Evolutionary conservation across 2,113 vertebrate genomes (phyloP).

Genomic region (Oncorhynchus mykiss): DNA sequence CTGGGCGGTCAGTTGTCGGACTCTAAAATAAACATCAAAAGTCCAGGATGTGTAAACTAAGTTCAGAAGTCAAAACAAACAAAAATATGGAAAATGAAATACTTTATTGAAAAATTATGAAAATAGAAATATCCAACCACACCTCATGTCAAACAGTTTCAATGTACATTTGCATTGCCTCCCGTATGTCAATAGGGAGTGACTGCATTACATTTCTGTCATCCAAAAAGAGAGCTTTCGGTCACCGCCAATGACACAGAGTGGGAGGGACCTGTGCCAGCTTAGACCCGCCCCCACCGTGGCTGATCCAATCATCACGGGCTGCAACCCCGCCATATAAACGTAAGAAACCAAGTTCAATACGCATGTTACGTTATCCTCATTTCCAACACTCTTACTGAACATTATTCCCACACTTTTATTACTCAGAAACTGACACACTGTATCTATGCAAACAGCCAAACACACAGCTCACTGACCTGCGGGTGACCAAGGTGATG

Average conservation of each 20-base stretch:
- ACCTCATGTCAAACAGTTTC: neutral
- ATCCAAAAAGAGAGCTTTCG: constrained; percentile 93
- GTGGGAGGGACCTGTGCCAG: constrained; percentile 90
- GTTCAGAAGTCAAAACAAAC: constrained; percentile 15
- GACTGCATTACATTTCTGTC: constrained; percentile 86
- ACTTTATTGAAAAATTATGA: constrained; percentile 59
- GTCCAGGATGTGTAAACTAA: constrained; percentile 1
- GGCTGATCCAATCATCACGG: constrained; percentile 83
- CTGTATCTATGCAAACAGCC: neutral
- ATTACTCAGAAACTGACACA: neutral
- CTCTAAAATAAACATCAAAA: constrained; percentile 21
- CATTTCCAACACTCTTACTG: too few species aligned
- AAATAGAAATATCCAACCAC: constrained; percentile 36
- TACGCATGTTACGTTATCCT: neutral
- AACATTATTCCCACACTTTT: neutral
- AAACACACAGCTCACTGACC: constrained; percentile 69
- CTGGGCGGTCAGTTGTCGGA: constrained; percentile 23
- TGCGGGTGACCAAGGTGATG: constrained; percentile 95
- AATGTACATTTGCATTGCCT: neutral
- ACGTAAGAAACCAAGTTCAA: neutral
- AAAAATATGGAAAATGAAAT: constrained; percentile 47
- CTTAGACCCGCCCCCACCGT: constrained; percentile 88
- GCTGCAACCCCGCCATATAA: constrained; percentile 66
- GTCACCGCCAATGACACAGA: constrained; percentile 89
- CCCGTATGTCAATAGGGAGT: neutral